These are phyloP conservation scores for Halocaridina rubra DNA, from an alignment of 2,888 invertebrate genomes.

Conservation along the genomic window DNA sequence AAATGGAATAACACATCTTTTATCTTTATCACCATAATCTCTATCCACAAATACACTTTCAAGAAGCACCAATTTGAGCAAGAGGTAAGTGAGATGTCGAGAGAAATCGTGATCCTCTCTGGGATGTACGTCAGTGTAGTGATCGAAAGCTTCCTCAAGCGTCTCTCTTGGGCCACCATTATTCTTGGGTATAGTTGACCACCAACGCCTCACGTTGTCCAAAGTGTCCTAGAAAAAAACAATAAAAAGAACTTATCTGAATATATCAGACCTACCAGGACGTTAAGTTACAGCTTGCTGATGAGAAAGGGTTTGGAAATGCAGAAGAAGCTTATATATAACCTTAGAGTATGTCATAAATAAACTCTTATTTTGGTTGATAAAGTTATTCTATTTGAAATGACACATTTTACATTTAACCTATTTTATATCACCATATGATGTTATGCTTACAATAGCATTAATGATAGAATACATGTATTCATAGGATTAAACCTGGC, in stretches of 20 bases:
- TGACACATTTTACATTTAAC: too few species aligned
- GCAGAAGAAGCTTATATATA: background rate
- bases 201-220: conserved; percentile 10
- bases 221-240: background rate
- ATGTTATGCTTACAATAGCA: too few species aligned
- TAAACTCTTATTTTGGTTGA: too few species aligned
- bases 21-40: conserved; percentile 50
- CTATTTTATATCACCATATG: too few species aligned
- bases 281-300: background rate
- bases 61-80: conserved; percentile 29
- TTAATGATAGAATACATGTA: too few species aligned
- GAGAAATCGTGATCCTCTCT: conserved; percentile 35
- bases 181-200: background rate
- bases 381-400: too few species aligned
- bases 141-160: conserved; percentile 12
- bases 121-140: conserved; percentile 39
- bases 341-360: too few species aligned
- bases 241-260: background rate
- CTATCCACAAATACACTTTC: conserved; percentile 43
- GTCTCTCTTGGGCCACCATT: background rate
- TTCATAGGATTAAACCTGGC: too few species aligned
- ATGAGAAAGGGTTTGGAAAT: background rate
- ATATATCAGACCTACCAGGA: background rate
- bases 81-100: conserved; percentile 24
- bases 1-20: conserved; percentile 44